Percentiles rank a stretch among this genome's conserved stretches.
phyloP scores from a whole-genome alignment of 2,113 vertebrate species.

The Chaetura pelagica region DNA sequence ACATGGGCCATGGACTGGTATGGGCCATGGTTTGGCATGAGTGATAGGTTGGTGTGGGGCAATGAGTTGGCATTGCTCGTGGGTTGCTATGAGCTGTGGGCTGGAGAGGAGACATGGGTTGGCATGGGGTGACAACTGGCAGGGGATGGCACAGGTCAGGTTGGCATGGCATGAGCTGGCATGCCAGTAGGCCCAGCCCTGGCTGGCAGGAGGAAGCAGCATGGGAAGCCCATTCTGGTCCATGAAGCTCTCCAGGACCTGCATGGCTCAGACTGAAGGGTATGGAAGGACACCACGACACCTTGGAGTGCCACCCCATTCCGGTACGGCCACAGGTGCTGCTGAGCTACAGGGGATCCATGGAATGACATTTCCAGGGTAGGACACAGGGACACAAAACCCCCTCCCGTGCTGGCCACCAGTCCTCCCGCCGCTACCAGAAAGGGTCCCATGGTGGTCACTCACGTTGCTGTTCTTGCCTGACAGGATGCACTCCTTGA shows the following conservation, averaged over 20 bases:
- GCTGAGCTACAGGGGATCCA: not conserved
- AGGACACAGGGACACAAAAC: not conserved
- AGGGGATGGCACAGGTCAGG: not conserved
- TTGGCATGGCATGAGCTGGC: rapidly evolving
- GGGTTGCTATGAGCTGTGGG: not conserved
- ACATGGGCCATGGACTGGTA: not conserved
- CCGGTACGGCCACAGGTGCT: rapidly evolving
- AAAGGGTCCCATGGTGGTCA: not conserved
- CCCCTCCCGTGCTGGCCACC: not conserved
- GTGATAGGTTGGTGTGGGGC: not conserved
- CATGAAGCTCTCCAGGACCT: not conserved
- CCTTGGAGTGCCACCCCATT: too few species aligned
- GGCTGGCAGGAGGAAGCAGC: not conserved
- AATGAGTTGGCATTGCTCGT: not conserved
- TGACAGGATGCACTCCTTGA: conserved; percentile 93
- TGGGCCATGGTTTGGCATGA: not conserved
- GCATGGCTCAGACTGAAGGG: not conserved
- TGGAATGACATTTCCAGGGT: not conserved
- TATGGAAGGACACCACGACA: not conserved
- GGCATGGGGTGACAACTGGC: not conserved
- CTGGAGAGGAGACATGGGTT: rapidly evolving
- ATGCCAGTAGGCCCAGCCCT: rapidly evolving
- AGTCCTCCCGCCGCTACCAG: not conserved
- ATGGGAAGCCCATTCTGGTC: not conserved
- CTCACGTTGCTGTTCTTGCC: conserved; percentile 97